Base-by-base conservation (phyloP, 2,113 vertebrate genomes). In the Cervus canadensis region DNA sequence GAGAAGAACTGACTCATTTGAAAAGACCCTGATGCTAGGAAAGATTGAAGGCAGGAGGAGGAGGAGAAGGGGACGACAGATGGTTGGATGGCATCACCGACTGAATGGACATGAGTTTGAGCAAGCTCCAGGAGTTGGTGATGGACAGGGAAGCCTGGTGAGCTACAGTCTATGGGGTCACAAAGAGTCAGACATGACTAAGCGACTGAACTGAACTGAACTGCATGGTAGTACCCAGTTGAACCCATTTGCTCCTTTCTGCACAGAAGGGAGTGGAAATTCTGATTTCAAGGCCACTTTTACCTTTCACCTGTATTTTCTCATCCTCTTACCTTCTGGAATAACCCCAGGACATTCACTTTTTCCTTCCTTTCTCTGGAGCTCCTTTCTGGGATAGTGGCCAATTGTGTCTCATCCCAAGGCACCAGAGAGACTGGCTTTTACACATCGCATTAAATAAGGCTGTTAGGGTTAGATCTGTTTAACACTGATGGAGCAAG, bases 151-250 rank as follows among this genome's bases (percentile, higher is more conserved):
- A 74, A 7, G 67, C 36, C 67, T 74, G 67, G 67, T 21, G 2
- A 40, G 67, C n/a, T 74, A 6, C 1, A 74, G 5, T 74, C 5
- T 36, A 74, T 13, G 21, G 19, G 21, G 67, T 74, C 0, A 0
- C 67, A 25, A 71, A 71, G 11, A 74, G 67, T 74, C 0, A 0
- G 19, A 40, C 23, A 40, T 1, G 36, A 74, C 67, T 74, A 19
- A 74, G 19, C 0, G 0, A 71, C 67, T 71, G n/a, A 71, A 36
- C n/a, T 71, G n/a, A 36, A 23, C n/a, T 9, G 36, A 26, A 62
- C 21, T 7, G 36, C 21, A 62, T 6, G 1, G 12, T 45, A 17
- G 15, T 45, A 17, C 4, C 14, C 12, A 25, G 4, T 25, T 25
- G 14, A 93, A n/a, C 0, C 2, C 9, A 54, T 85, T 60, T 57